These are phyloP conservation scores for Formica selysi DNA, from an alignment of 1,140 invertebrate genomes.

Conservation along the genomic window DNA sequence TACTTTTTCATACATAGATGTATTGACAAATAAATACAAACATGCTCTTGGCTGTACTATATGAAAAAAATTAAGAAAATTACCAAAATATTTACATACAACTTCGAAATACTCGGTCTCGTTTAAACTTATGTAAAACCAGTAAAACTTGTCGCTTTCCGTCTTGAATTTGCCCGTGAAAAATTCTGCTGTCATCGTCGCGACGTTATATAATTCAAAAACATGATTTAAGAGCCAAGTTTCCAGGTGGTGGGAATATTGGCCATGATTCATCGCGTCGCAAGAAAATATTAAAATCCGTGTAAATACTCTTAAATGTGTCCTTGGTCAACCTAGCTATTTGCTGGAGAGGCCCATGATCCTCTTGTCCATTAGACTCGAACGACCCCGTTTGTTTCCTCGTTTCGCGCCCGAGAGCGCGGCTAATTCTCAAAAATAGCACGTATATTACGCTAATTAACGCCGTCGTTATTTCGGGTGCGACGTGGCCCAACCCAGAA, in stretches of 20 bases:
- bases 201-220: slow-evolving; percentile 40
- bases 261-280: slow-evolving; percentile 67
- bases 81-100: too few relatives aligned
- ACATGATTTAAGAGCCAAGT: slow-evolving; percentile 14
- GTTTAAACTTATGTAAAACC: slow-evolving; percentile 5
- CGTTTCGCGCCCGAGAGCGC: slow-evolving; percentile 4
- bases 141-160: background rate
- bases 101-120: background rate
- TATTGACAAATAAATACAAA: too few relatives aligned
- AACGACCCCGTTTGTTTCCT: slow-evolving; percentile 34
- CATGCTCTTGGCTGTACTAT: too few relatives aligned
- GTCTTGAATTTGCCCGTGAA: slow-evolving; percentile 1
- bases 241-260: background rate
- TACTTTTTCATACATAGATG: too few relatives aligned
- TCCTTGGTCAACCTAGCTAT: slow-evolving; percentile 57
- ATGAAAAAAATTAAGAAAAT: too few relatives aligned
- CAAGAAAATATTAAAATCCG: slow-evolving; percentile 58
- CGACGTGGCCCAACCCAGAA: slow-evolving; percentile 23
- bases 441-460: slow-evolving; percentile 50
- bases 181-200: background rate
- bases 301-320: slow-evolving; percentile 35
- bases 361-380: slow-evolving; percentile 47
- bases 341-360: slow-evolving; percentile 54
- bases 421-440: slow-evolving; percentile 41
- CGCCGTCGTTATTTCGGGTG: background rate